Evolutionary conservation across 2,113 vertebrate species (phyloP).

Genomic region (Tapirus terrestris): DNA sequence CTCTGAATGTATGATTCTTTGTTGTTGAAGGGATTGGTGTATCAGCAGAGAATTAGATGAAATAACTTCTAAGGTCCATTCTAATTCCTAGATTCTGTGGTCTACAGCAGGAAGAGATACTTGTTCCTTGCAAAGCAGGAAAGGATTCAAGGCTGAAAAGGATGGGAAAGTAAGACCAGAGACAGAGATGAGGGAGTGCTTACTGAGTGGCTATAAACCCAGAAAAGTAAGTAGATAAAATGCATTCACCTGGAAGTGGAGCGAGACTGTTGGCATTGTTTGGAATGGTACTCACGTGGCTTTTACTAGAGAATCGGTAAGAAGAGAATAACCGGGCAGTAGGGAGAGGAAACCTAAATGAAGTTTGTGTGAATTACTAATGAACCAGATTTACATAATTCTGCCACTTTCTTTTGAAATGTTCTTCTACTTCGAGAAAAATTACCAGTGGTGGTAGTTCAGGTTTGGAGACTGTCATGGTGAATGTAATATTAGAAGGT

Average conservation of each 20-base stretch:
- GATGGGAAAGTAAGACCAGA: not conserved
- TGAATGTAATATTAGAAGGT: not conserved
- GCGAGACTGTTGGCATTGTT: not conserved
- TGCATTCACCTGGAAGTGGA: not conserved
- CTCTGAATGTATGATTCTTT: not conserved
- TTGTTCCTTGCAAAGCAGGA: not conserved
- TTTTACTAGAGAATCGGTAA: not conserved
- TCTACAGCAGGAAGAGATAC: not conserved
- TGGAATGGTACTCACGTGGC: not conserved
- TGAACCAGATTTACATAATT: not conserved
- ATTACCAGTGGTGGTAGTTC: not conserved
- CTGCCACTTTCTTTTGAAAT: not conserved
- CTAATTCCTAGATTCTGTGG: not conserved
- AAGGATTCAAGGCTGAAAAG: conserved; percentile 24
- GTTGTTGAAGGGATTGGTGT: conserved; percentile 11
- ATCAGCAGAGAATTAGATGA: not conserved
- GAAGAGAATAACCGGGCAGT: not conserved
- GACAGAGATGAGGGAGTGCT: not conserved
- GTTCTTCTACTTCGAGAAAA: conserved; percentile 23
- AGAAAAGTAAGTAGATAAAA: not conserved
- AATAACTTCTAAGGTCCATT: not conserved
- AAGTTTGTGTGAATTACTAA: conserved; percentile 5
- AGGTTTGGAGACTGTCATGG: not conserved
- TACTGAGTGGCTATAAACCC: not conserved
- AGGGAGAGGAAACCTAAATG: not conserved